Base-by-base conservation (phyloP, 2,888 invertebrate species). In the Dicycla oo region DNA sequence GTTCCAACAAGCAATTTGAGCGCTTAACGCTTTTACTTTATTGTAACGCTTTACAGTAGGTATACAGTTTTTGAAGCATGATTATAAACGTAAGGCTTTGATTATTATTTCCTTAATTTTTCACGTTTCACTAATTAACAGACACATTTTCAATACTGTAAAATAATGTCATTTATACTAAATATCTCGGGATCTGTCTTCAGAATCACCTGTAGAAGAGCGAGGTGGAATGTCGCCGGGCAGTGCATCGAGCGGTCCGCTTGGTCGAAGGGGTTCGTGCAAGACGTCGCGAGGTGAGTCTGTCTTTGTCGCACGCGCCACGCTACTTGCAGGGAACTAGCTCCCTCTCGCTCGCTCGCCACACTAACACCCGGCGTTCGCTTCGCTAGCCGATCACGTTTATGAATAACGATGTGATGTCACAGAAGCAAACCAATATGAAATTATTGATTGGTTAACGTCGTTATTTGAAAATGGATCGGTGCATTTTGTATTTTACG, bases 191-290 rank as follows among this genome's bases (percentile, higher is more conserved):
- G 40, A 30, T 69, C 38, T 26, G 10, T 43, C 23, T 75, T 47
- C 95, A 97, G 97, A 97, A 95, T 97, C 97, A 13, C 97, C 97
- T 6, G 96, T 96, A 64, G 98, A 98, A 85, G 98, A 98, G 87
- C 97, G 97, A 89, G 97, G 98, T 90, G 97, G 97, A 75, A 97
- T 97, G 93, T 98, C 98, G 0, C 98, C 98, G 30, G 97, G 97
- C 90, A 97, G 97, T 85, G 97, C 96, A 86, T 96, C 96, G 78
- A 96, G 97, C 92, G 97, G 96, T 76, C 97, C 97, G 84, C 96
- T 98, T 82, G 98, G 98, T 76, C 97, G 98, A 49, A 97, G 98
- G 88, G 98, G 98, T 93, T 98, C 98, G 57, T 98, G 98, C 96
- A 98, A 98, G 96, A 98, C 98, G 69, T 98, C 98, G 86, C 96